Percentiles rank a stretch among this genome's conserved stretches.
phyloP scores from a whole-genome alignment of 1,140 invertebrate genomes.

The Agrilus planipennis region DNA sequence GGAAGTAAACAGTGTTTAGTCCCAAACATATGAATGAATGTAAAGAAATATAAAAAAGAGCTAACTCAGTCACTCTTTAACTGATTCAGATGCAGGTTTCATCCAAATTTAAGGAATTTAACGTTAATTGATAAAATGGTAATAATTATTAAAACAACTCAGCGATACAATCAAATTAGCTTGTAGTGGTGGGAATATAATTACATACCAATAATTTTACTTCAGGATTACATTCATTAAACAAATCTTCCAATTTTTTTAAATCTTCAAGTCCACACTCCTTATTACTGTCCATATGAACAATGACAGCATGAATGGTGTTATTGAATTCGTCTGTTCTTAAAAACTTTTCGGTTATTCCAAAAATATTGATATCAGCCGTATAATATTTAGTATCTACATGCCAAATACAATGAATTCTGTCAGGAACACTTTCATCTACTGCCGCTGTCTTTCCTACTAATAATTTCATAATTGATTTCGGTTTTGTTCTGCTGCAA shows the following conservation, averaged over 20 bases:
- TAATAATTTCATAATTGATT: constrained; percentile 29
- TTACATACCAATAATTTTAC: constrained; percentile 31
- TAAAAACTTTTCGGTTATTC: constrained; percentile 22
- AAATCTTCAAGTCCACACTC: constrained; percentile 27
- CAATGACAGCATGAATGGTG: constrained; percentile 31
- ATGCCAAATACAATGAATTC: constrained; percentile 25
- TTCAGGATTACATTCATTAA: constrained; percentile 29
- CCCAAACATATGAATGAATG: too few species aligned
- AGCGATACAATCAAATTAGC: too few species aligned
- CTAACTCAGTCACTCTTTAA: too few species aligned
- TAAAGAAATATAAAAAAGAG: too few species aligned
- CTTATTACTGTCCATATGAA: constrained; percentile 33
- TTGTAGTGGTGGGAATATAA: too few species aligned
- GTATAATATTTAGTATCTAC: constrained; percentile 37
- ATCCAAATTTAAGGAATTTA: too few species aligned
- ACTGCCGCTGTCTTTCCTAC: constrained; percentile 16
- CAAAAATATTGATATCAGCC: constrained; percentile 30
- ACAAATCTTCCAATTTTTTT: constrained; percentile 24
- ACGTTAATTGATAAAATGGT: too few species aligned
- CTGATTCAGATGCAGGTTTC: too few species aligned
- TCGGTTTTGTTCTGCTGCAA: constrained; percentile 28
- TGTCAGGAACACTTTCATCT: constrained; percentile 11
- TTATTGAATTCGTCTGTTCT: constrained; percentile 21
- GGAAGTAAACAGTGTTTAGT: too few species aligned
- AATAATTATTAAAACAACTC: too few species aligned